These are phyloP conservation scores for Amia ocellicauda DNA, from an alignment of 2,113 vertebrate species.

Conservation along the genomic window DNA sequence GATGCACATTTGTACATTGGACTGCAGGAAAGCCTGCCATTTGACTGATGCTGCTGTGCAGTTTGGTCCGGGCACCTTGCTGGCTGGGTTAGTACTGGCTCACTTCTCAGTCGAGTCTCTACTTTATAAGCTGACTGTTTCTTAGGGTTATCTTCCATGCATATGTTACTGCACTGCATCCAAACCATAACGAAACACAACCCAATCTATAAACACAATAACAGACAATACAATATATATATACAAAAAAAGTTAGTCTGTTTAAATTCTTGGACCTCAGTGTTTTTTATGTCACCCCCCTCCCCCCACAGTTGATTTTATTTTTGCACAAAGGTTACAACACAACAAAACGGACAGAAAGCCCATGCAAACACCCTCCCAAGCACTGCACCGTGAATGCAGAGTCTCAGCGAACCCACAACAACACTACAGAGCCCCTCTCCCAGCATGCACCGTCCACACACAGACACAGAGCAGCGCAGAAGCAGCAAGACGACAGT, in stretches of 20 bases:
- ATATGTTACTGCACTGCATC: too few species aligned
- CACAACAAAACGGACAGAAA: not conserved
- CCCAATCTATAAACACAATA: not conserved
- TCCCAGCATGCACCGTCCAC: slow-evolving; percentile 7
- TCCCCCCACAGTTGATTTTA: too few species aligned
- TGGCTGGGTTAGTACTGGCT: too few species aligned
- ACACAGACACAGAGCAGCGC: not conserved
- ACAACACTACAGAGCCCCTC: not conserved
- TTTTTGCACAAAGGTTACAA: not conserved
- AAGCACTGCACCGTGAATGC: not conserved
- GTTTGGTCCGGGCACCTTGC: too few species aligned
- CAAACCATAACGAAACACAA: too few species aligned
- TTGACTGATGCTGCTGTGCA: too few species aligned
- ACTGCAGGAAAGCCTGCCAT: too few species aligned
- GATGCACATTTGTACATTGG: too few species aligned
- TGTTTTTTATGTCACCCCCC: slow-evolving; percentile 1
- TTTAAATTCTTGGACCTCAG: not conserved
- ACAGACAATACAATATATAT: not conserved
- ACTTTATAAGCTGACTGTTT: too few species aligned
- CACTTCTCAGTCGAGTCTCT: too few species aligned
- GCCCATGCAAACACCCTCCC: slow-evolving; percentile 1
- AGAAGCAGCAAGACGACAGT: too few species aligned
- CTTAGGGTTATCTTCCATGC: too few species aligned
- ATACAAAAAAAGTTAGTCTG: not conserved
- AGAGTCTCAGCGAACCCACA: not conserved